Conservation (phyloP, 2,888 invertebrate species). For the Cataglyphis livida region DNA sequence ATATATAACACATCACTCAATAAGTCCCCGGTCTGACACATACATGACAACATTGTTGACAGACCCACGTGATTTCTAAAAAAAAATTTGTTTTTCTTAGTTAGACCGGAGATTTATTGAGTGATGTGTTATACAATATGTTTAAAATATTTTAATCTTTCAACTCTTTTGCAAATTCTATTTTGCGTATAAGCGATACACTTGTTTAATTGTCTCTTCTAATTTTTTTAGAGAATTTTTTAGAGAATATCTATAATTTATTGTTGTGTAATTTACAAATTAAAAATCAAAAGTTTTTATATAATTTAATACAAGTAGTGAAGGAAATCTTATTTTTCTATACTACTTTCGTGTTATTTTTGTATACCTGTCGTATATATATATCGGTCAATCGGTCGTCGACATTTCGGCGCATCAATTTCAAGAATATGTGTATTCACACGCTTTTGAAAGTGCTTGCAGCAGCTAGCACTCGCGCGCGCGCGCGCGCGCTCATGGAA, state of each 20-base stretch:
- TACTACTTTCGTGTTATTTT: constrained; percentile 23
- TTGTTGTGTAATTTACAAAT: background rate
- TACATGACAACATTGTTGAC: too few species aligned
- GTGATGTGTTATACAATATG: too few species aligned
- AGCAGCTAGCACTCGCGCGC: constrained; percentile 56
- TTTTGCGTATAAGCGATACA: background rate
- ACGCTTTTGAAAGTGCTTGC: constrained; percentile 66
- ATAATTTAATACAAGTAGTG: background rate
- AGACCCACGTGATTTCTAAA: too few species aligned
- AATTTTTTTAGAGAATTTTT: background rate
- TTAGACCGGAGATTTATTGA: too few species aligned
- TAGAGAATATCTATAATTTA: background rate
- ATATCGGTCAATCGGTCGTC: constrained; percentile 78
- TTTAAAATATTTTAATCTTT: background rate
- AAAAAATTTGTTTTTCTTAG: too few species aligned
- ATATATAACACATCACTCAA: too few species aligned
- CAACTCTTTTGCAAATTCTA: background rate
- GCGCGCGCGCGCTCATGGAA: constrained; percentile 45
- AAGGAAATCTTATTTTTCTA: background rate
- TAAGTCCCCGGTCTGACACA: too few species aligned
- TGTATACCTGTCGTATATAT: constrained; percentile 43
- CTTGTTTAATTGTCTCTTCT: background rate
- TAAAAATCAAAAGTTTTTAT: background rate
- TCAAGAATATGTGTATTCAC: constrained; percentile 78
- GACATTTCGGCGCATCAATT: constrained; percentile 79